These are phyloP conservation scores for Parnassius smintheus DNA, from an alignment of 2,888 invertebrate genomes.

Conservation along the genomic window DNA sequence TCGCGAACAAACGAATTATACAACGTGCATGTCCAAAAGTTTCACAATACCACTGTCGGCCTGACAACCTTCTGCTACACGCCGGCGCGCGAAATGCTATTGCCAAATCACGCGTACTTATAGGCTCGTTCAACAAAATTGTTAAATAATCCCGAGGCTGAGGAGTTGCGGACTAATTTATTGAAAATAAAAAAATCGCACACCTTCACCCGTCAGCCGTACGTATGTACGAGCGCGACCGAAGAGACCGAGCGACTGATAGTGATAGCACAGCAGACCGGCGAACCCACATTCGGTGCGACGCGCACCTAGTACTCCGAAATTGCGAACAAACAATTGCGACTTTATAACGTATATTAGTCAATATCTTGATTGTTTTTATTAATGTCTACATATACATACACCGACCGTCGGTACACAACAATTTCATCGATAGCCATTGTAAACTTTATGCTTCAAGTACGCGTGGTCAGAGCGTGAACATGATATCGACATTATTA, in stretches of 20 bases:
- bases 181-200: conserved; percentile 41
- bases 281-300: conserved; percentile 36
- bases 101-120: conserved; percentile 58
- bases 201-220: conserved; percentile 27
- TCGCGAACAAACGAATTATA: conserved; percentile 12
- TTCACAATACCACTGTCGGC: conserved; percentile 53
- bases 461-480: background rate
- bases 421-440: background rate
- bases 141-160: conserved; percentile 50
- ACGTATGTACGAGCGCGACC: conserved; percentile 46
- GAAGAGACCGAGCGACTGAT: conserved; percentile 38
- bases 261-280: conserved; percentile 13
- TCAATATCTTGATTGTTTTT: conserved; percentile 10
- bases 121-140: conserved; percentile 43
- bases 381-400: background rate
- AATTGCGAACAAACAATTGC: conserved; percentile 50
- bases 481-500: background rate
- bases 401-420: background rate
- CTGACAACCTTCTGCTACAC: conserved; percentile 48
- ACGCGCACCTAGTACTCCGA: conserved; percentile 41
- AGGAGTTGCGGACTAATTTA: conserved; percentile 46
- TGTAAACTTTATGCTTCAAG: background rate
- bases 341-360: conserved; percentile 36
- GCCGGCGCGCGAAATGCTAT: conserved; percentile 44
- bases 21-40: conserved; percentile 40